Base-by-base conservation (phyloP, 2,797 vertebrate genomes). In the Cuniculus paca region DNA sequence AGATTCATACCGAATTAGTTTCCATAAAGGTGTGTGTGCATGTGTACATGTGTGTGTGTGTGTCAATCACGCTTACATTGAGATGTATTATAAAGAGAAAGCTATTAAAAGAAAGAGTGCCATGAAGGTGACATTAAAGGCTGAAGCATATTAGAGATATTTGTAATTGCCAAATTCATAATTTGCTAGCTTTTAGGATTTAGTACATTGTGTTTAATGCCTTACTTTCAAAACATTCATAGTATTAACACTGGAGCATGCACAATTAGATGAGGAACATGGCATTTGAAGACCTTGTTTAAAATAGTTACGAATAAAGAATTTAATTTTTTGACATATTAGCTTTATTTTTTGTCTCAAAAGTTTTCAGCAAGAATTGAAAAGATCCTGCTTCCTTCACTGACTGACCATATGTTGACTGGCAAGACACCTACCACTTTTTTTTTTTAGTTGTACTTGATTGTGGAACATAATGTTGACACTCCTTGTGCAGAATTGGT, bases 271-370 rank as follows among this genome's bases (percentile, higher is more conserved):
- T 48, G 48, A 42, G 34, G 36, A 70, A 68, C 92, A 63, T 36
- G 5, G 28, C 42, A 68, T 92, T 83, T 94, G 42, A 92, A 82
- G 45, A 86, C 34, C 22, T 82, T 65, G 5, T 34, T 63, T 91
- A 90, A 89, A 93, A 78, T 75, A 79, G 10, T 36, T 74, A 65
- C 28, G 92, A 82, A 48, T 48, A 78, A 91, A 79, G 17, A 74
- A 28, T 42, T 90, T 96, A 79, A 31, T 52, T 80, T 91, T 92
- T 94, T 95, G 61, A 80, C 24, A 58, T 60, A 42, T 81, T 95
- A 68, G 31, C 0, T 12, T 26, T 65, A 39, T 60, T 24, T 60
- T 84, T 19, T 77, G 28, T 65, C 14, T 74, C 0, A 79, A 68
- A 96, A 81, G 4, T 79, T 85, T 90, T 70, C 12, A 81, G 50